Base-by-base conservation (phyloP, 2,888 invertebrate species). In the Chydorus sphaericus region DNA sequence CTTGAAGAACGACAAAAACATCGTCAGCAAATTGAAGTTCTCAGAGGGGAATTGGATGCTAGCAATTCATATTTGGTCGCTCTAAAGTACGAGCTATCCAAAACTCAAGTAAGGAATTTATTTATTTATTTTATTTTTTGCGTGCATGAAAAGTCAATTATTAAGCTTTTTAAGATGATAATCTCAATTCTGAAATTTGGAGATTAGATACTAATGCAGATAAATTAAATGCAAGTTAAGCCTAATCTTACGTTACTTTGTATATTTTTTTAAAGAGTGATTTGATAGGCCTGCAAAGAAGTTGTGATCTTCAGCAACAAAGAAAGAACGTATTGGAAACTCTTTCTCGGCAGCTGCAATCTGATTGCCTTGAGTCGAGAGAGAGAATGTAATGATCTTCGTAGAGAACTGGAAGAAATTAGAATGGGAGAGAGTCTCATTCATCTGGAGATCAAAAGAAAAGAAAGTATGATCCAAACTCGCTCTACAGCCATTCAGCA, bases 251-350 rank as follows among this genome's bases (percentile, higher is more conserved):
- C n/a, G n/a, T n/a, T n/a, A n/a, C n/a, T n/a, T n/a, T n/a, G n/a
- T n/a, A n/a, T n/a, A 7, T 44, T 26, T 44, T 5, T 44, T 23
- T 44, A 26, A 26, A 44, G 44, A 44, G 44, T 44, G 44, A 44
- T 11, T 11, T 28, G 8, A 44, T 44, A 11, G 44, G 44, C 8
- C 28, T 44, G 18, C 44, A 44, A n/a, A 14, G 44, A 23, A 44
- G 44, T n/a, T 44, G 44, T 28, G 44, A 44, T n/a, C 23, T 44
- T 20, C 26, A 44, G 18, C 44, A 44, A n/a, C 44, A 44, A 44
- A 44, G 28, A n/a, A 44, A 44, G 10, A 44, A 44, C 44, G 44
- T 44, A 14, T 26, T 44, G 44, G 26, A 44, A 8, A 26, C 20
- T 23, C 23, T 44, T 23, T 44, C 44, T 3, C 23, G 28, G 11